Evolutionary conservation across 2,888 invertebrate genomes (phyloP), one percentile per base, ranked within the genome.

Genomic region (Caenorhabditis auriculariae): DNA sequence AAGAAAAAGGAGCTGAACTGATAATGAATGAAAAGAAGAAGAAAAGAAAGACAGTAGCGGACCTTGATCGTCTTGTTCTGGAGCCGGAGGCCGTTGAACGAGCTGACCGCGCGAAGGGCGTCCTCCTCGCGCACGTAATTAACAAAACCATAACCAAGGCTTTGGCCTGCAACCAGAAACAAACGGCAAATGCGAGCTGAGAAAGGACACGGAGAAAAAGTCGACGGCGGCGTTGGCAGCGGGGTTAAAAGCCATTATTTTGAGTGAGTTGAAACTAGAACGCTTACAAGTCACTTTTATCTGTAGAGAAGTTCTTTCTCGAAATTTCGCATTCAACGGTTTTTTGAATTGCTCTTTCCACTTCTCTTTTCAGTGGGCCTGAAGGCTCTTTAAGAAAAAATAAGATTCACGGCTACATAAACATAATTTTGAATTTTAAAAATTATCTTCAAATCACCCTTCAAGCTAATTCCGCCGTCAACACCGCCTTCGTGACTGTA

Each of bases 21-120:
- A 26, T 44, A 48, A 61, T n/a, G 32, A 60, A 6, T 21, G 12
- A 41, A 21, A 56, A 42, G 53, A 37, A 29, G 23, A 53, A 43
- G 52, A 26, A 41, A 19, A 24, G 28, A 39, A 26, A 54, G 47
- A 21, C 17, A 39, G 28, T 45, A 28, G 38, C 94, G 46, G 81
- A 93, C 95, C 88, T 96, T 98, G 82, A 98, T 99, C 44, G 95
- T 98, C 88, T 98, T 98, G 85, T 98, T 98, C 85, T 99, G 96
- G 76, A 98, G 88, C 71, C 96, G 88, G 76, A 98, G 88, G 66
- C 96, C 96, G 85, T 99, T 99, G 76, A 98, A 88, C 55, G 94
- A 93, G 85, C 91, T 90, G 83, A 98, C 95, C 65, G 98, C 98
- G 85, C 96, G 95, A 83, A 93, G 92, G 62, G 98, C 98, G 85